These are phyloP conservation scores for Cerceris rybyensis DNA, from an alignment of 2,888 invertebrate species.

Conservation along the genomic window DNA sequence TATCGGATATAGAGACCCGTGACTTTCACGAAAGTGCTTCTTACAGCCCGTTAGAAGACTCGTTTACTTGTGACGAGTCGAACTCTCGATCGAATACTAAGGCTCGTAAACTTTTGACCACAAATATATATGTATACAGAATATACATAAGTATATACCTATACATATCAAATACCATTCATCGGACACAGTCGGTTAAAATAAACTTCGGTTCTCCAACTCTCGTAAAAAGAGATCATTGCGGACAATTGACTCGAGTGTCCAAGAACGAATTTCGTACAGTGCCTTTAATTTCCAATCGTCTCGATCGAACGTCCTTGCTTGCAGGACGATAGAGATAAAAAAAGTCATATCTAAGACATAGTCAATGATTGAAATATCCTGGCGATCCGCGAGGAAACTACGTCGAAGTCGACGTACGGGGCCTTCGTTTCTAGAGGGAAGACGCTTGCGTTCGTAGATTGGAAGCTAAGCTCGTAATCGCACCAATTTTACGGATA, in stretches of 20 bases:
- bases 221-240: constrained; percentile 11
- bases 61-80: constrained; percentile 45
- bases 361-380: constrained; percentile 50
- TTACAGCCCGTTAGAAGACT: constrained; percentile 43
- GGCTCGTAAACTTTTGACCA: constrained; percentile 31
- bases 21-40: constrained; percentile 44
- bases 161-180: constrained; percentile 21
- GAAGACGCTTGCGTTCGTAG: constrained; percentile 45
- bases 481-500: constrained; percentile 69
- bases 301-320: neutral
- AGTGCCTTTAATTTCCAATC: no score
- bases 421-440: constrained; percentile 23
- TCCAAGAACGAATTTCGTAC: constrained; percentile 24
- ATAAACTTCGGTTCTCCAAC: constrained; percentile 35
- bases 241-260: constrained; percentile 32
- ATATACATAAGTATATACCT: neutral
- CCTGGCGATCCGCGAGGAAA: constrained; percentile 29
- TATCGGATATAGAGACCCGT: constrained; percentile 52
- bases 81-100: constrained; percentile 38
- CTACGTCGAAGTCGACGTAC: constrained; percentile 30
- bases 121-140: neutral
- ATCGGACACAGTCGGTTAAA: constrained; percentile 22
- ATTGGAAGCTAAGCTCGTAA: constrained; percentile 68
- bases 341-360: neutral
- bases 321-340: constrained; percentile 6